A percentile compares a stretch with the other conserved stretches of the same genome.
phyloP scores from a whole-genome alignment of 2,888 invertebrate species.

The Gandaritis pyraliata region DNA sequence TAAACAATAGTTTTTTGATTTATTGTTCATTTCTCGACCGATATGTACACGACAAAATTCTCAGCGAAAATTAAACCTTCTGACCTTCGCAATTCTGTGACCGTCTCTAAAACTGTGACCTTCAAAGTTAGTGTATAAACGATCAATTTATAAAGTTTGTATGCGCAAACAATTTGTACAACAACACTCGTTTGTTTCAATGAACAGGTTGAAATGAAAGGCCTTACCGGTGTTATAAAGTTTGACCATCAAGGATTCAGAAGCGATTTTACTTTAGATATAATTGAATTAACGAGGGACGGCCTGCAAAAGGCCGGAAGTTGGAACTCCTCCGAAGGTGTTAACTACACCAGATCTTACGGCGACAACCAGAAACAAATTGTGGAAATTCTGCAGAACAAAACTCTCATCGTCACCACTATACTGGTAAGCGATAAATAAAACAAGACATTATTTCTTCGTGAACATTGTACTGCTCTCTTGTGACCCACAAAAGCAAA shows the following conservation, averaged over 20 bases:
- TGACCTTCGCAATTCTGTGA: too few relatives aligned
- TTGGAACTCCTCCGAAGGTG: slow-evolving; percentile 95
- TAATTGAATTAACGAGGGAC: slow-evolving; percentile 94
- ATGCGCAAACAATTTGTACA: slow-evolving; percentile 45
- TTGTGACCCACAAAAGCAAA: slow-evolving; percentile 60
- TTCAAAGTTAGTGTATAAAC: slow-evolving; percentile 28
- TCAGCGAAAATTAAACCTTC: slow-evolving; percentile 15
- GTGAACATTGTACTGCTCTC: slow-evolving; percentile 60
- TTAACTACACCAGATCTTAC: slow-evolving; percentile 94
- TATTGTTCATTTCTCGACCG: too few relatives aligned
- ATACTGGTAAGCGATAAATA: slow-evolving; percentile 89
- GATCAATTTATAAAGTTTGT: slow-evolving; percentile 40
- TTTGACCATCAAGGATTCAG: slow-evolving; percentile 97
- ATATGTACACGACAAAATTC: not conserved
- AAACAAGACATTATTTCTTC: slow-evolving; percentile 53
- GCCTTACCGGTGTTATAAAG: slow-evolving; percentile 96
- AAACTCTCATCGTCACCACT: slow-evolving; percentile 95
- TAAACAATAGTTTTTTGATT: too few relatives aligned
- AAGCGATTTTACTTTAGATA: slow-evolving; percentile 95
- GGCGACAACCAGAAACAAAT: slow-evolving; percentile 94
- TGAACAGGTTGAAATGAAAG: slow-evolving; percentile 93
- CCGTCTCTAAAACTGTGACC: slow-evolving; percentile 27
- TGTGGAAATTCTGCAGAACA: slow-evolving; percentile 95
- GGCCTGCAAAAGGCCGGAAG: slow-evolving; percentile 93
- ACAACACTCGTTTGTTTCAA: slow-evolving; percentile 54